A percentile compares a stretch with the other conserved stretches of the same genome.
phyloP scores from a whole-genome alignment of 2,113 vertebrate genomes.

The Xerus inauris region DNA sequence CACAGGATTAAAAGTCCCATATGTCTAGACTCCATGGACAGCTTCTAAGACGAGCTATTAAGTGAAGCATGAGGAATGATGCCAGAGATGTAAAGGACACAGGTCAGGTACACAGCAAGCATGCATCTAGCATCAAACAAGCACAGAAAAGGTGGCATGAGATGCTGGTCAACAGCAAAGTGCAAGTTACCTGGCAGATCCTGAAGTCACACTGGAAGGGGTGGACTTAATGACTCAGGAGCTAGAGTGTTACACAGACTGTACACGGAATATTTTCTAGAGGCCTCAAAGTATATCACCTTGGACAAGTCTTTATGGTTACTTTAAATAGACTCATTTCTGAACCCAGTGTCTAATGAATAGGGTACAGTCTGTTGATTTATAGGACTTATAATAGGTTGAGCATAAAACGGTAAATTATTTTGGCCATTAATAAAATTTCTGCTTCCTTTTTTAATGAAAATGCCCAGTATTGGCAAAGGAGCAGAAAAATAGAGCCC shows the following conservation, averaged over 20 bases:
- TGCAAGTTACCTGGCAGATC: neutral
- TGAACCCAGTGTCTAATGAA: neutral
- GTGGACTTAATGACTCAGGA: neutral
- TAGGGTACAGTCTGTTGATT: neutral
- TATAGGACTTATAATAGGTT: neutral
- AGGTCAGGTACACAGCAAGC: neutral
- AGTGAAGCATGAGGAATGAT: neutral
- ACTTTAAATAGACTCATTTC: neutral
- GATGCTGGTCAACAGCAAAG: neutral
- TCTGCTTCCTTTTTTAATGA: neutral
- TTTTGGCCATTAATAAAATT: neutral
- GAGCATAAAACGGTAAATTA: neutral
- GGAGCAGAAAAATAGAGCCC: neutral
- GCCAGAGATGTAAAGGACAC: neutral
- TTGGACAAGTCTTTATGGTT: neutral
- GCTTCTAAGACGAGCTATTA: neutral
- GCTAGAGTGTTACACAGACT: neutral
- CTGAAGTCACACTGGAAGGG: neutral
- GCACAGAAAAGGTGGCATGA: neutral
- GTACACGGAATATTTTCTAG: neutral
- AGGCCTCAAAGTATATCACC: neutral
- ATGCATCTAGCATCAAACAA: neutral
- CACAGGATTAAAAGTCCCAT: neutral
- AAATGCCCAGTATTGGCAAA: neutral
- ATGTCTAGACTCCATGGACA: neutral